Evolutionary conservation across 2,888 invertebrate genomes (phyloP).

Genomic region (Melanotus villosus): DNA sequence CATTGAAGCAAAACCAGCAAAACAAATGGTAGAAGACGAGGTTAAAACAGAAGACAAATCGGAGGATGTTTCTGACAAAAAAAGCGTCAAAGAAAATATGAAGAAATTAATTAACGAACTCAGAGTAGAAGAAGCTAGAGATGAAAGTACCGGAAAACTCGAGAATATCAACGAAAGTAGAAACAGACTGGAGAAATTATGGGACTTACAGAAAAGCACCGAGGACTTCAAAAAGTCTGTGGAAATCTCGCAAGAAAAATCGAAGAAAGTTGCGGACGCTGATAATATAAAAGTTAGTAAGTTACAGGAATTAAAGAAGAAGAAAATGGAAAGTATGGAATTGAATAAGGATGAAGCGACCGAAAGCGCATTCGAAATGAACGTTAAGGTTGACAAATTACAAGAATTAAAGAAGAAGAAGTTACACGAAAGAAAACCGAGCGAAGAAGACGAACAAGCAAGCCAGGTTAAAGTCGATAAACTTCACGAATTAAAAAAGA

Average conservation of each 20-base stretch:
- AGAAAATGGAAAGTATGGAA: too few species aligned
- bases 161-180: neutral
- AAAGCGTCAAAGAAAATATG: constrained; percentile 23
- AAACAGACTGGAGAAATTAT: too few species aligned
- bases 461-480: neutral
- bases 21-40: constrained; percentile 22
- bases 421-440: too few species aligned
- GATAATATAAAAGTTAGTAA: neutral
- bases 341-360: neutral
- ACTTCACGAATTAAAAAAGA: constrained; percentile 3
- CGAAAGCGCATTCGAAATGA: neutral
- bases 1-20: constrained; percentile 16
- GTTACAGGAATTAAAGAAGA: constrained; percentile 7
- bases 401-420: neutral
- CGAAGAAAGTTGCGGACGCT: neutral
- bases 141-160: neutral
- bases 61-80: neutral
- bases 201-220: neutral
- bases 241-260: neutral
- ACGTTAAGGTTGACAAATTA: too few species aligned
- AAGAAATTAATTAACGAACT: constrained; percentile 34
- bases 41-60: neutral
- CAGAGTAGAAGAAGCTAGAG: constrained; percentile 24
- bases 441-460: too few species aligned
- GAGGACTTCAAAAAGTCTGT: neutral